A percentile compares a stretch with the other conserved stretches of the same genome.
These are phyloP conservation scores for Poeciliopsis prolifica DNA, from an alignment of 2,113 vertebrate species.

Conservation along the genomic window DNA sequence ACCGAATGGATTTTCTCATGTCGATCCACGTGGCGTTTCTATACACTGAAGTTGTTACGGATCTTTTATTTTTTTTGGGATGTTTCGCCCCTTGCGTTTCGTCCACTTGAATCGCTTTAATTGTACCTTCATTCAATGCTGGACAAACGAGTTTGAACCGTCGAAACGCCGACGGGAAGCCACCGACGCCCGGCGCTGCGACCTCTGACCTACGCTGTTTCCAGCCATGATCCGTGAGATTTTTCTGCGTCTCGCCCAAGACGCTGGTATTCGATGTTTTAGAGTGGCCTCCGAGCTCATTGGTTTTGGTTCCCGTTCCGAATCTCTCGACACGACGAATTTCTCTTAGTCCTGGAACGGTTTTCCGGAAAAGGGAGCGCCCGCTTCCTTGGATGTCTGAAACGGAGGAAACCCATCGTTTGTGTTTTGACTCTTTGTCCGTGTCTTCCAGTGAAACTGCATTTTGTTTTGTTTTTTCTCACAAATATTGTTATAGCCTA, in stretches of 20 bases:
- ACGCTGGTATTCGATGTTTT: background rate
- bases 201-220: background rate
- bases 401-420: too few relatives aligned
- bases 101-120: background rate
- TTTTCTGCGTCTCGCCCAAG: background rate
- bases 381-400: too few relatives aligned
- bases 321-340: too few relatives aligned
- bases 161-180: too few relatives aligned
- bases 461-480: background rate
- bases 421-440: too few relatives aligned
- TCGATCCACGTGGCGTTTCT: background rate
- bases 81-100: background rate
- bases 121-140: conserved; percentile 63
- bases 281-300: background rate
- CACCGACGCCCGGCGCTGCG: too few relatives aligned
- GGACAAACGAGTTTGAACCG: conserved; percentile 46
- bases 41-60: background rate
- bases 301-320: too few relatives aligned
- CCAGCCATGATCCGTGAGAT: background rate
- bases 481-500: background rate
- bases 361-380: too few relatives aligned
- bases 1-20: background rate
- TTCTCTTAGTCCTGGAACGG: too few relatives aligned
- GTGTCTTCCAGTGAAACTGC: background rate
- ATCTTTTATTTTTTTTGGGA: conserved; percentile 5